phyloP scores from a whole-genome alignment of 1,140 invertebrate species.

The Aricia agestis region DNA sequence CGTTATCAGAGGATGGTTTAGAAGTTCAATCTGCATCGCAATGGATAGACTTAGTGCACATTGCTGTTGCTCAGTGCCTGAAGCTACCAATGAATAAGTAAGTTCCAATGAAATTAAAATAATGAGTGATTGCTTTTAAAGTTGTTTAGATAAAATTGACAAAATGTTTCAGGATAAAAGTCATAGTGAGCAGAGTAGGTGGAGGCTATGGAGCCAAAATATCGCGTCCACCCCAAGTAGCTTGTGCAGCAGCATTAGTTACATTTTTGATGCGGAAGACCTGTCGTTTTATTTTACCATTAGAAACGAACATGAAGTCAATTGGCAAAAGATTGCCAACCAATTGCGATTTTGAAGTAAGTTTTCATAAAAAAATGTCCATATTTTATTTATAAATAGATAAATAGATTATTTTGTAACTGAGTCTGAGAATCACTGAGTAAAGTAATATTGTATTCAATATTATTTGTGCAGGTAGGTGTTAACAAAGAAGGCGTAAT shows the following conservation, averaged over 20 bases:
- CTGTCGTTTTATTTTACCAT: conserved; percentile 69
- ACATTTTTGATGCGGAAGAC: conserved; percentile 45
- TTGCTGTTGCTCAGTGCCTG: conserved; percentile 77
- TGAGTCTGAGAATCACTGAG: no score
- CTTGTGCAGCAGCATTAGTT: conserved; percentile 50
- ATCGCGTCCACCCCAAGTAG: conserved; percentile 43
- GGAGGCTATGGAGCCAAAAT: conserved; percentile 63
- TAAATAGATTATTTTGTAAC: no score
- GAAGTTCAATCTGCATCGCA: conserved; percentile 81
- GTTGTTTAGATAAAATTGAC: no score
- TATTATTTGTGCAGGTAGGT: conserved; percentile 68
- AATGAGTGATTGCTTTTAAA: not conserved
- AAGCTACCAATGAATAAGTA: conserved; percentile 68
- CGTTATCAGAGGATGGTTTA: conserved; percentile 81
- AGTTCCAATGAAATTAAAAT: conserved; percentile 4
- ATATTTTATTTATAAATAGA: not conserved
- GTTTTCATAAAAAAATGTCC: not conserved
- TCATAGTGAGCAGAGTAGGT: conserved; percentile 53
- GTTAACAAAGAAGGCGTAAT: conserved; percentile 81
- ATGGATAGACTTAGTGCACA: conserved; percentile 80
- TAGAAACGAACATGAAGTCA: conserved; percentile 81
- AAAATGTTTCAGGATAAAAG: conserved; percentile 47
- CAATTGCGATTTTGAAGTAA: conserved; percentile 79
- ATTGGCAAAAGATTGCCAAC: conserved; percentile 80
- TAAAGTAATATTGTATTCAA: no score